Percentiles rank a stretch among this genome's conserved stretches.
Conservation (phyloP, 2,797 vertebrate genomes). For the Falco columbarius region DNA sequence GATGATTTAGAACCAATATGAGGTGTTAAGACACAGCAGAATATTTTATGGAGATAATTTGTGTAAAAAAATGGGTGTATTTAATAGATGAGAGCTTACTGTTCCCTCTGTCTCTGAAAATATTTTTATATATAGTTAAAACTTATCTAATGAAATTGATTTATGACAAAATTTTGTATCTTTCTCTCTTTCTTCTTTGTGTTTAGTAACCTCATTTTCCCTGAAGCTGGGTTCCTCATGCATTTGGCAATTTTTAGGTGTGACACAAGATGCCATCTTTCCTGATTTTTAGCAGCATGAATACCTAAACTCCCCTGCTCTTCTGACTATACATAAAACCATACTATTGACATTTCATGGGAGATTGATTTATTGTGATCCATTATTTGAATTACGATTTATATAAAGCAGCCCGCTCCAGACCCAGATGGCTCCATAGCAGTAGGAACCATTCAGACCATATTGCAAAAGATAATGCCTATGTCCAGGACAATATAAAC, state of each 20-base stretch:
- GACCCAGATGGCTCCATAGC: neutral
- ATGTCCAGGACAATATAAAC: neutral
- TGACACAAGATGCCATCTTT: neutral
- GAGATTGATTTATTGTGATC: neutral
- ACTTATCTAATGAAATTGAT: neutral
- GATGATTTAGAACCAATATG: neutral
- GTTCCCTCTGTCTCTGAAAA: neutral
- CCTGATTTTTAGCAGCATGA: neutral
- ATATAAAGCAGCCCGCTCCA: neutral
- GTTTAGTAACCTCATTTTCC: neutral
- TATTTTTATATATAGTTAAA: neutral
- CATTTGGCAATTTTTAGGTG: neutral
- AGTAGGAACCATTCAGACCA: rapidly evolving
- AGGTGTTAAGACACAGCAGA: neutral
- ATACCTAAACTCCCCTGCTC: neutral
- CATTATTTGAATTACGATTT: neutral
- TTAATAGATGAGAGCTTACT: neutral
- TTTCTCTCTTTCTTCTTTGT: neutral
- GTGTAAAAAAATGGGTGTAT: neutral
- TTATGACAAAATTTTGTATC: neutral
- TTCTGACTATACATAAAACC: neutral
- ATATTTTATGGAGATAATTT: neutral
- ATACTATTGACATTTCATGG: neutral
- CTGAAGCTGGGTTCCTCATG: neutral
- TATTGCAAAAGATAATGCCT: neutral